A percentile compares a stretch with the other conserved stretches of the same genome.
These are phyloP conservation scores for Tetropium fuscum DNA, from an alignment of 2,888 invertebrate species.

Conservation along the genomic window DNA sequence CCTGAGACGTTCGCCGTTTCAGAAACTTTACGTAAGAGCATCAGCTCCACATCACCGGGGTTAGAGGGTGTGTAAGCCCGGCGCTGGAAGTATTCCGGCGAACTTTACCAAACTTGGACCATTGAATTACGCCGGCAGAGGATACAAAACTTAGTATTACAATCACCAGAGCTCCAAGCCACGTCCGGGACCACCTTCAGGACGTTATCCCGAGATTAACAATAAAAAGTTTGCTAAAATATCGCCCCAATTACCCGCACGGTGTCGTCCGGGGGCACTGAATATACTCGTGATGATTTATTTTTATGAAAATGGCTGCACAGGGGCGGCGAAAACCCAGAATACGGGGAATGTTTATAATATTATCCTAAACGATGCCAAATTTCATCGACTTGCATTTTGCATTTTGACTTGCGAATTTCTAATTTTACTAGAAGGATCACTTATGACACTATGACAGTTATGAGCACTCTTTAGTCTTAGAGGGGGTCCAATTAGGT, in stretches of 20 bases:
- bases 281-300: too few relatives aligned
- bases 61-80: slow-evolving; percentile 49
- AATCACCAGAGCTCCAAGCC: slow-evolving; percentile 44
- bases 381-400: too few relatives aligned
- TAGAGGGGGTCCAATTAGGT: too few relatives aligned
- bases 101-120: slow-evolving; percentile 54
- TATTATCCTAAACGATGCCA: too few relatives aligned
- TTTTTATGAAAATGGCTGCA: too few relatives aligned
- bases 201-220: slow-evolving; percentile 39
- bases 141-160: slow-evolving; percentile 53
- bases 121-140: slow-evolving; percentile 53
- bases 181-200: slow-evolving; percentile 30
- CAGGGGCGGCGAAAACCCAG: too few relatives aligned
- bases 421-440: background rate
- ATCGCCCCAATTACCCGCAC: slow-evolving; percentile 6
- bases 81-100: slow-evolving; percentile 43
- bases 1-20: slow-evolving; percentile 3
- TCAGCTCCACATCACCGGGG: slow-evolving; percentile 1
- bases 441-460: too few relatives aligned
- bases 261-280: background rate
- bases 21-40: slow-evolving; percentile 4
- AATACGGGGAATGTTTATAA: background rate
- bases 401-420: too few relatives aligned
- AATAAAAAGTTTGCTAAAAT: slow-evolving; percentile 10
- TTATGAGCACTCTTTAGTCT: too few relatives aligned